Percentiles rank a stretch among this genome's conserved stretches.
Conservation (phyloP, 2,797 vertebrate species). For the Pangasius larnaudii region DNA sequence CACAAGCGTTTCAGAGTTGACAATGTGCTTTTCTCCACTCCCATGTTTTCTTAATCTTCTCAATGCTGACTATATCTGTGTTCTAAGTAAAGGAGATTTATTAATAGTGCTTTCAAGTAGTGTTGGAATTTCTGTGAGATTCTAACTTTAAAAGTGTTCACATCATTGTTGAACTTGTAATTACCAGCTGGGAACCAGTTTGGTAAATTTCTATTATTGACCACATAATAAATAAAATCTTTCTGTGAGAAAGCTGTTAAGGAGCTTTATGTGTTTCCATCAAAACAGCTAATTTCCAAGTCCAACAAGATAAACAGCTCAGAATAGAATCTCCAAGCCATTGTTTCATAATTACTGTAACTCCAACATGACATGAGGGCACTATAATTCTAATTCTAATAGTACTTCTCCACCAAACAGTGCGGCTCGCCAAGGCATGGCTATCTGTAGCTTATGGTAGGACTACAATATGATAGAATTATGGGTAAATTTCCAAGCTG, state of each 20-base stretch:
- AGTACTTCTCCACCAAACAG: neutral
- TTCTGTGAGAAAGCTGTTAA: neutral
- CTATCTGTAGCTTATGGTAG: neutral
- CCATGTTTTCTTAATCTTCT: neutral
- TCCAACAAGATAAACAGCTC: neutral
- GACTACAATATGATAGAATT: neutral
- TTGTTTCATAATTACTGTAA: neutral
- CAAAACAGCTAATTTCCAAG: neutral
- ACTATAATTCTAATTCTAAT: neutral
- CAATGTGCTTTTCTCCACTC: constrained; percentile 1
- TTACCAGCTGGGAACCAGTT: neutral
- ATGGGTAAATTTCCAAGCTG: neutral
- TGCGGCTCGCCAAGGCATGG: neutral
- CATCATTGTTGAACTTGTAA: neutral
- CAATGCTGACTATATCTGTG: neutral
- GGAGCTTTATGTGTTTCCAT: neutral
- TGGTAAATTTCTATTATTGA: neutral
- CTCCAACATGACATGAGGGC: neutral
- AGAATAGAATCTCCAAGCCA: neutral
- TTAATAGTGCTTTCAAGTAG: neutral
- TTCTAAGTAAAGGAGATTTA: neutral
- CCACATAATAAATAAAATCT: constrained; percentile 5
- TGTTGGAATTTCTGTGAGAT: neutral
- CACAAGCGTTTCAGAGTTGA: constrained; percentile 67
- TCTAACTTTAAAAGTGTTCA: neutral